Conservation (phyloP, 2,888 invertebrate genomes). For the Pinctada fucata region DNA sequence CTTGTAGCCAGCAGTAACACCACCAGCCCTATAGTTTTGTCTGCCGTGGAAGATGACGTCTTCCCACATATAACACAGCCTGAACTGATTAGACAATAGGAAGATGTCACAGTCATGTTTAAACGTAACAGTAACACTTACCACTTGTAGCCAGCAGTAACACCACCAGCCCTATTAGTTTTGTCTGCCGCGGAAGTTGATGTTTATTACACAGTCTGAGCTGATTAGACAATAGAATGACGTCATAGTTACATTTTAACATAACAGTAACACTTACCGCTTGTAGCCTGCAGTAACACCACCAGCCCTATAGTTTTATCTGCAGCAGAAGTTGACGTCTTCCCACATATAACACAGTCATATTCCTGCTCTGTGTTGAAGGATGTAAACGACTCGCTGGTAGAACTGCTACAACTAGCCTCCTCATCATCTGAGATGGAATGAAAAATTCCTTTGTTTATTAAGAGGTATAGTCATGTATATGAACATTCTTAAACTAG, state of each 20-base stretch:
- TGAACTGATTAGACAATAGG: too few relatives aligned
- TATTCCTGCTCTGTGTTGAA: conserved; percentile 78
- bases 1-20: conserved; percentile 92
- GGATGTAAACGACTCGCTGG: not conserved
- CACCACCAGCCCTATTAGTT: conserved; percentile 92
- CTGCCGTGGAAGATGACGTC: conserved; percentile 89
- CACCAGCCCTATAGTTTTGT: conserved; percentile 91
- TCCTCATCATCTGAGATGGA: conserved; percentile 20
- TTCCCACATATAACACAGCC: too few relatives aligned
- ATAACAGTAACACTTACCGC: conserved; percentile 78
- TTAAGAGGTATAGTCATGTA: too few relatives aligned
- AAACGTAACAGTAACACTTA: too few relatives aligned
- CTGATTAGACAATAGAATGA: too few relatives aligned
- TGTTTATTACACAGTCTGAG: too few relatives aligned
- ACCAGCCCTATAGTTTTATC: conserved; percentile 92
- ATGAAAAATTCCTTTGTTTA: too few relatives aligned
- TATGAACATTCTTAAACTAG: too few relatives aligned
- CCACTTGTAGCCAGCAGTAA: conserved; percentile 90
- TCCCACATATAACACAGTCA: conserved; percentile 97
- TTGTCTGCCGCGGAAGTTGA: conserved; percentile 89
- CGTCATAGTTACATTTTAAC: too few relatives aligned
- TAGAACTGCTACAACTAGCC: not conserved
- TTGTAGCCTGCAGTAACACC: conserved; percentile 90
- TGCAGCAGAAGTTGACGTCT: conserved; percentile 89
- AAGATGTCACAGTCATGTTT: too few relatives aligned